phyloP scores from a whole-genome alignment of 2,888 invertebrate genomes.

The Drosophila cognata region DNA sequence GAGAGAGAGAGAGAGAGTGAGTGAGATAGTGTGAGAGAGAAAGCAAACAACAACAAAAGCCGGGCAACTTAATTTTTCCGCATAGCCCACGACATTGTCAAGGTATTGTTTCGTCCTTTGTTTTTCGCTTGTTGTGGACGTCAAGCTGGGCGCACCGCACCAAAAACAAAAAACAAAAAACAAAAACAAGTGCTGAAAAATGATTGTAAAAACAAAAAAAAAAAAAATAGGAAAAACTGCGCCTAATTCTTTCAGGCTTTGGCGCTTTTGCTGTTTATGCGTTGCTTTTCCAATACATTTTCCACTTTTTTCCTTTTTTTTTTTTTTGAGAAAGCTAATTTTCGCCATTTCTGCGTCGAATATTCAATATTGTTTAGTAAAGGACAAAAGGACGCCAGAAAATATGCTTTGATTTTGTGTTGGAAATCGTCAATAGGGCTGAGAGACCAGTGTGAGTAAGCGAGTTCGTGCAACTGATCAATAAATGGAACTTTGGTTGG shows the following conservation, averaged over 20 bases:
- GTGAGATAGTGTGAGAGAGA: constrained; percentile 7
- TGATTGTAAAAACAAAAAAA: constrained; percentile 1
- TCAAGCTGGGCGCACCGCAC: constrained; percentile 28
- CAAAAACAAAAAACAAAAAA: constrained; percentile 12
- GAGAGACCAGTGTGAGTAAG: not conserved
- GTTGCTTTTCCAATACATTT: constrained; percentile 27
- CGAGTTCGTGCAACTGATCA: constrained; percentile 11
- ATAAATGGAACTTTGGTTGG: constrained; percentile 15
- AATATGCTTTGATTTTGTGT: constrained; percentile 38
- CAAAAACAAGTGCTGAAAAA: constrained; percentile 19
- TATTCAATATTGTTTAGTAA: constrained; percentile 40
- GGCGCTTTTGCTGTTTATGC: constrained; percentile 29
- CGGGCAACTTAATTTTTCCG: constrained; percentile 69
- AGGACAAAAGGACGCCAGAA: constrained; percentile 7
- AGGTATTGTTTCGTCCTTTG: constrained; percentile 44
- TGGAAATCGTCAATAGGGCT: constrained; percentile 10
- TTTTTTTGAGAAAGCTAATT: constrained; percentile 41
- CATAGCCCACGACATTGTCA: constrained; percentile 42
- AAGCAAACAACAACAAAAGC: constrained; percentile 47
- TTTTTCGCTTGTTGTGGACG: constrained; percentile 28
- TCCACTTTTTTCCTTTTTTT: not conserved
- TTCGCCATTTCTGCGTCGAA: constrained; percentile 27
- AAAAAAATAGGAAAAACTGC: constrained; percentile 4
- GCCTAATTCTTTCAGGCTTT: constrained; percentile 18
- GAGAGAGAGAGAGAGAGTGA: no score